phyloP scores from a whole-genome alignment of 23 tunicate genomes.

The Ciona savignyi region DNA sequence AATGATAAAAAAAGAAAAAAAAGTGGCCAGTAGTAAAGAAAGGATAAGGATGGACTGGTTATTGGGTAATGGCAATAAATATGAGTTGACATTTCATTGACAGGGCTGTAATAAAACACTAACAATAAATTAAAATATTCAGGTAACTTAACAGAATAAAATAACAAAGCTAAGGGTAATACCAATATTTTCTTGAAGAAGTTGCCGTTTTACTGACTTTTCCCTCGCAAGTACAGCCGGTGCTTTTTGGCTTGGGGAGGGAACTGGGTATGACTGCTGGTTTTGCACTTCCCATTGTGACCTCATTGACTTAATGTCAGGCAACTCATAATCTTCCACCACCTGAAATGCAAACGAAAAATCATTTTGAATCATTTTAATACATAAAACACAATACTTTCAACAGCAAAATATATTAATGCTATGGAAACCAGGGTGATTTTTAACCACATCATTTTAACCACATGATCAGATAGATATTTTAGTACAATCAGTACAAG shows the following conservation, averaged over 20 bases:
- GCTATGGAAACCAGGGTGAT: neutral
- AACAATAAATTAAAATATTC: too few relatives aligned
- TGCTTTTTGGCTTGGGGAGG: constrained; percentile 12
- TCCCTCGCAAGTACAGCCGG: constrained; percentile 25
- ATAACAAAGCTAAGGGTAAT: neutral
- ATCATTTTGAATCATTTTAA: neutral
- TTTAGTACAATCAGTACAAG: neutral
- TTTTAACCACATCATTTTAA: too few relatives aligned
- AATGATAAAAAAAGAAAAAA: too few relatives aligned
- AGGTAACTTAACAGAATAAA: too few relatives aligned
- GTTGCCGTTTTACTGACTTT: neutral
- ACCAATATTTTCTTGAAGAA: neutral
- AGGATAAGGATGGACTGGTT: too few relatives aligned
- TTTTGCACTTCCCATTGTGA: constrained; percentile 51
- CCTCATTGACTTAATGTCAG: constrained; percentile 71
- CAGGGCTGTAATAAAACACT: too few relatives aligned
- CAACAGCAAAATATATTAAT: neutral
- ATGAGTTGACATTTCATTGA: too few relatives aligned
- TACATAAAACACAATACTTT: neutral
- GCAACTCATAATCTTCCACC: constrained; percentile 67
- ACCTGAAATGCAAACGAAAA: constrained; percentile 16
- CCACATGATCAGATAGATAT: neutral
- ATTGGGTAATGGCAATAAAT: too few relatives aligned
- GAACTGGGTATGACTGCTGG: constrained; percentile 13
- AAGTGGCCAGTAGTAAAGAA: too few relatives aligned